phyloP scores from a whole-genome alignment of 2,888 invertebrate species.

The Plagodis dolabraria region DNA sequence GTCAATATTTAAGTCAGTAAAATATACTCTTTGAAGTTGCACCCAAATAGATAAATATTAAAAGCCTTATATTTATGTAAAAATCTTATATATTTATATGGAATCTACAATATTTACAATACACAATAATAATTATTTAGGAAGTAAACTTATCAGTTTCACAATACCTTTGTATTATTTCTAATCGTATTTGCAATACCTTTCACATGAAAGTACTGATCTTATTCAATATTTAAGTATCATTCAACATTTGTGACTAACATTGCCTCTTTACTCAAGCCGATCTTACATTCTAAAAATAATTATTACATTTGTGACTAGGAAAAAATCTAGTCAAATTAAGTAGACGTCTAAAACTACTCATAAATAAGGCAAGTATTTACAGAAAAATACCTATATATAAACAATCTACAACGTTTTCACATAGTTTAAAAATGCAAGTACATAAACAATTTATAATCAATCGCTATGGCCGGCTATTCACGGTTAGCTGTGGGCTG shows the following conservation, averaged over 20 bases:
- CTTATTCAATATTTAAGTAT: conserved; percentile 14
- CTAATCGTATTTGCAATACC: conserved; percentile 14
- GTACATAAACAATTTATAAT: conserved; percentile 60
- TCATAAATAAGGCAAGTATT: conserved; percentile 79
- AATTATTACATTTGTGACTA: conserved; percentile 70
- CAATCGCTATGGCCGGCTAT: conserved; percentile 38
- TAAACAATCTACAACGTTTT: conserved; percentile 64
- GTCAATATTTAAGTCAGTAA: not conserved
- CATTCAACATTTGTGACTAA: conserved; percentile 21
- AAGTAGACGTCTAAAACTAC: conserved; percentile 63
- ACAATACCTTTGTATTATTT: conserved; percentile 2
- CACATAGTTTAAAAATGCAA: conserved; percentile 70
- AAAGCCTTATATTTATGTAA: conserved; percentile 31
- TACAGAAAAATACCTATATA: conserved; percentile 70
- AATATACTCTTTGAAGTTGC: conserved; percentile 3
- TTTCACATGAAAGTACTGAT: conserved; percentile 12
- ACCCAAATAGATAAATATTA: conserved; percentile 13
- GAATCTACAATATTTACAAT: conserved; percentile 39
- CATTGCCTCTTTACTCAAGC: conserved; percentile 6
- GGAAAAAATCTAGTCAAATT: conserved; percentile 78
- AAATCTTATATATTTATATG: conserved; percentile 26
- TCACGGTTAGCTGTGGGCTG: not conserved
- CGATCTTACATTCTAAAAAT: conserved; percentile 40
- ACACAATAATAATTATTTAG: conserved; percentile 23
- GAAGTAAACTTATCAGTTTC: conserved; percentile 16